These are phyloP conservation scores for Strigamia transsilvanica DNA, from an alignment of 2,888 invertebrate species.

Conservation along the genomic window DNA sequence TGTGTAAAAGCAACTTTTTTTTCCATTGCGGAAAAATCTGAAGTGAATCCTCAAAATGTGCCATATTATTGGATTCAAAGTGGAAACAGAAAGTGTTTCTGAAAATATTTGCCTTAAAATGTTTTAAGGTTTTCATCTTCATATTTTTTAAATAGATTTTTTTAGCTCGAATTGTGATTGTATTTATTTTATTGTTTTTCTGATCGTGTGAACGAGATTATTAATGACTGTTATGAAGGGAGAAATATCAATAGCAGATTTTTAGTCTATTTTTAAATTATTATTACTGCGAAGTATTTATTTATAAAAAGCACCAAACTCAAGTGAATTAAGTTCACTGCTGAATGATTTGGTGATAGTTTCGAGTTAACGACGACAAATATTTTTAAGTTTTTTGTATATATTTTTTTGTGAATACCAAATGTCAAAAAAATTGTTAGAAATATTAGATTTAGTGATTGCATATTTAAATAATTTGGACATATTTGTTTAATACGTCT, in stretches of 20 bases:
- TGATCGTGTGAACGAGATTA: slow-evolving; percentile 11
- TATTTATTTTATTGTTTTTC: neutral
- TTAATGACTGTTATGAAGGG: slow-evolving; percentile 18
- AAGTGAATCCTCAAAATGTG: slow-evolving; percentile 45
- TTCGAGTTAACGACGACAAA: neutral
- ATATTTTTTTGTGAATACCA: slow-evolving; percentile 44
- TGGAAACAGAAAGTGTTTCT: slow-evolving; percentile 34
- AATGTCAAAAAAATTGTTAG: slow-evolving; percentile 10
- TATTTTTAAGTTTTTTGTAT: slow-evolving; percentile 30
- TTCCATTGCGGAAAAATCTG: slow-evolving; percentile 18
- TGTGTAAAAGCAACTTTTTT: slow-evolving; percentile 28
- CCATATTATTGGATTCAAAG: slow-evolving; percentile 40
- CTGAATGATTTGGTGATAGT: slow-evolving; percentile 22
- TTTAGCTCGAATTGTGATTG: neutral
- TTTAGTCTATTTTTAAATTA: slow-evolving; percentile 47
- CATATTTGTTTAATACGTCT: slow-evolving; percentile 23
- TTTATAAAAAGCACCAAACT: slow-evolving; percentile 15
- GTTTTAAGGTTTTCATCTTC: slow-evolving; percentile 38
- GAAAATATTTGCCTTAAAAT: slow-evolving; percentile 39
- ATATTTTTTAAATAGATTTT: neutral
- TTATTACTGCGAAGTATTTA: slow-evolving; percentile 26
- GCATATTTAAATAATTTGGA: slow-evolving; percentile 1
- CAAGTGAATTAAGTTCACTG: slow-evolving; percentile 21
- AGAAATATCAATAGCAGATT: slow-evolving; percentile 31
- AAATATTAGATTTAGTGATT: slow-evolving; percentile 1